Base-by-base conservation (phyloP, 2,113 vertebrate genomes). In the Coptodon bakossiorum region DNA sequence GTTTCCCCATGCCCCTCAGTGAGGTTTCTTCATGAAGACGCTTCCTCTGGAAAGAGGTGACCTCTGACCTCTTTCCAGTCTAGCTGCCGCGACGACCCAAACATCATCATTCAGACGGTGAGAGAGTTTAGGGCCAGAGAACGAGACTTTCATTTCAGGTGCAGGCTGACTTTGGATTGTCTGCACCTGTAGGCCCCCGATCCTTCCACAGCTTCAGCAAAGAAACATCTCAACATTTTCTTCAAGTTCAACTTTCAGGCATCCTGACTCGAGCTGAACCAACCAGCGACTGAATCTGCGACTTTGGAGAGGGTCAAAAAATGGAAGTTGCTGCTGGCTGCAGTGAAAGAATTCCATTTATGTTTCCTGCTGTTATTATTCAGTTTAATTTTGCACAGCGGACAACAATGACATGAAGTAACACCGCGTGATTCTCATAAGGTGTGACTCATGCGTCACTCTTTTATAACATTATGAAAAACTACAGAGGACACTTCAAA, bases 311-410 rank as follows among this genome's bases (percentile, higher is more conserved):
- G 9, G 59, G 5, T 34, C 31, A 22, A 68, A 8, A 68, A 66
- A 22, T 10, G 0, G 8, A 2, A 43, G 40, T 45, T 6, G 13
- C 13, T 7, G 40, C 68, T 17, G 68, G n/a, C 13, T 9, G n/a
- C 38, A 6, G 38, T 73, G 13, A 73, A 73, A 6, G 0, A 45
- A 45, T 11, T 48, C 68, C 24, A 1, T 0, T 17, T 7, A 27
- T 17, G 8, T 45, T 45, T 29, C 40, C 43, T 0, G 22, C 9
- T 76, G 24, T 48, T 48, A 43, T 40, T 43, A 29, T 11, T 48
- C 40, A 1, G 24, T 2, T 48, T 10, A 19, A 12, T 29, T 17
- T 17, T 19, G 68, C 40, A 76, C 14, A 45, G 14, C 9, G 2
- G 22, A 48, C n/a, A 76, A 76, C 1, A 10, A 76, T 0, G 9